Conservation (phyloP, 2,888 invertebrate genomes). For the Ornithoptera alexandrae region DNA sequence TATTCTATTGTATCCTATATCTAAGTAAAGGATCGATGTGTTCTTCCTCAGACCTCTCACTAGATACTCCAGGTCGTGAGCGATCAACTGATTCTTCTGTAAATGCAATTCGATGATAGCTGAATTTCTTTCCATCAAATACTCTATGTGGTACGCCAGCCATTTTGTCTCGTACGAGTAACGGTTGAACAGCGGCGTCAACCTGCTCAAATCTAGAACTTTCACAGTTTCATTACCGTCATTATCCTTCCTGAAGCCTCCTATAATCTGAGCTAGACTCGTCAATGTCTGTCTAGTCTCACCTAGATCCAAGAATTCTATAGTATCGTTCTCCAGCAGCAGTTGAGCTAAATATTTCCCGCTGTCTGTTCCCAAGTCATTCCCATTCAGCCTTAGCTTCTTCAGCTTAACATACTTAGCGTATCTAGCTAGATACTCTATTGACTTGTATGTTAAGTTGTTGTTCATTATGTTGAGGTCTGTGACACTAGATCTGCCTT, state of each 20-base stretch:
- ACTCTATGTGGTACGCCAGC: constrained; percentile 74
- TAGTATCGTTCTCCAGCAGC: constrained; percentile 61
- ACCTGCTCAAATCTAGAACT: constrained; percentile 65
- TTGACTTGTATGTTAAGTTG: constrained; percentile 66
- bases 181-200: constrained; percentile 59
- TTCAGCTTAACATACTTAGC: constrained; percentile 64
- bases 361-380: constrained; percentile 77
- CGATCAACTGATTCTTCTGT: constrained; percentile 80
- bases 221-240: constrained; percentile 54
- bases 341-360: constrained; percentile 75
- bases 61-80: constrained; percentile 81
- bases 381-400: constrained; percentile 79
- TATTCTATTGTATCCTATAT: constrained; percentile 81
- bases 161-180: constrained; percentile 70
- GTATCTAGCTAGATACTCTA: constrained; percentile 56
- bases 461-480: constrained; percentile 81
- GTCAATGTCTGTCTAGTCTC: constrained; percentile 79
- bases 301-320: constrained; percentile 78
- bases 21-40: constrained; percentile 75
- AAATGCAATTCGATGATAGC: constrained; percentile 77
- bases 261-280: constrained; percentile 76
- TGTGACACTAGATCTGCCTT: constrained; percentile 67
- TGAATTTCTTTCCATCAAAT: constrained; percentile 58
- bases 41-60: constrained; percentile 74
- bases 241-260: constrained; percentile 66